Conservation (phyloP, 2,888 invertebrate genomes). For the Ichneumoninae sp. region DNA sequence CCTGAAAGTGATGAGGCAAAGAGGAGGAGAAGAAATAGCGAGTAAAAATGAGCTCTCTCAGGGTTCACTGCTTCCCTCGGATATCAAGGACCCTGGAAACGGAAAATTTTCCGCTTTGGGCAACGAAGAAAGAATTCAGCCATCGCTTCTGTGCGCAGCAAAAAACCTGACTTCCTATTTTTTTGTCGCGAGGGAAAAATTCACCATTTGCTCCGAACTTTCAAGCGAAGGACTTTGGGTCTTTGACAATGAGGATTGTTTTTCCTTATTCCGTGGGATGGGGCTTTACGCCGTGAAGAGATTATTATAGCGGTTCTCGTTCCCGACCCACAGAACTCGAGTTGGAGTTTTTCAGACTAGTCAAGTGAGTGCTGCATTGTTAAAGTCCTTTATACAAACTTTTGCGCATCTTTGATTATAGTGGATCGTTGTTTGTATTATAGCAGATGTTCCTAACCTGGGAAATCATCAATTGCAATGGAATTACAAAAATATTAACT, state of each 20-base stretch:
- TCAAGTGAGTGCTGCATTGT: too few species aligned
- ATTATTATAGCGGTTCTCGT: constrained; percentile 16
- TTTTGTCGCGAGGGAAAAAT: background rate
- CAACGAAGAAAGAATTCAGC: background rate
- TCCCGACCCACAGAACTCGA: constrained; percentile 1
- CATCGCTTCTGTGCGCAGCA: background rate
- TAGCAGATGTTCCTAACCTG: too few species aligned
- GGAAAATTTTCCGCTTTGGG: background rate
- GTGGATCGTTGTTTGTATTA: too few species aligned
- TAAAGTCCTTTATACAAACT: too few species aligned
- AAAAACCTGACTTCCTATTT: background rate
- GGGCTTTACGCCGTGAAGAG: constrained; percentile 5
- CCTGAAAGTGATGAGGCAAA: background rate
- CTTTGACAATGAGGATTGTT: background rate
- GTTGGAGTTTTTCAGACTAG: too few species aligned
- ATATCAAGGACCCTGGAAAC: background rate
- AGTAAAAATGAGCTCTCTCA: background rate
- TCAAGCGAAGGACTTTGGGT: background rate
- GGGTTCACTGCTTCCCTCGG: background rate
- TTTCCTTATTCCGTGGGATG: constrained; percentile 1
- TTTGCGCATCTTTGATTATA: too few species aligned
- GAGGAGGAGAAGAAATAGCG: background rate
- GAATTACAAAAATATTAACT: too few species aligned
- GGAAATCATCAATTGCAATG: too few species aligned
- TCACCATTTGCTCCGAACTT: background rate